Conservation (phyloP, 2,888 invertebrate genomes). For the Pollenia labialis region DNA sequence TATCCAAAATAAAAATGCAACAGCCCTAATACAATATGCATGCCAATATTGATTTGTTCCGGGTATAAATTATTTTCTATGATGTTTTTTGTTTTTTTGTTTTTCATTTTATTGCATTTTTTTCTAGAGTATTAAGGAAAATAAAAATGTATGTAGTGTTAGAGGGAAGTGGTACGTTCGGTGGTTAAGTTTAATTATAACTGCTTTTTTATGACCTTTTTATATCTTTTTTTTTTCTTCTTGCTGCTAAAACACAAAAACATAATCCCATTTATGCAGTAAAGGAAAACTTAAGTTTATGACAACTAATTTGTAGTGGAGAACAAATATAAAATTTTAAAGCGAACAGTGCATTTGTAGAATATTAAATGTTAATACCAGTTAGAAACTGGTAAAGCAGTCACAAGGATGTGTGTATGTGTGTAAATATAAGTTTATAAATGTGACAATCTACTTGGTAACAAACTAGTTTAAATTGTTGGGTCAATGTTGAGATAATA, state of each 20-base stretch:
- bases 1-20: too few relatives aligned
- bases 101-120: conserved; percentile 14
- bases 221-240: conserved; percentile 17
- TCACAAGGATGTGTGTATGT: neutral
- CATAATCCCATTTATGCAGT: conserved; percentile 22
- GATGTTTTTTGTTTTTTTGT: conserved; percentile 1
- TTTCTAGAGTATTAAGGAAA: neutral
- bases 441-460: neutral
- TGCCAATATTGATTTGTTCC: conserved; percentile 21
- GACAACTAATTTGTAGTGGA: conserved; percentile 44
- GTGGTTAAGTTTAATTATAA: conserved; percentile 53
- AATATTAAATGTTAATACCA: conserved; percentile 8
- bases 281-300: conserved; percentile 45
- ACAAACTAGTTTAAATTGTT: too few relatives aligned
- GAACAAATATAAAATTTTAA: conserved; percentile 22
- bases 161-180: conserved; percentile 23
- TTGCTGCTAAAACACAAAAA: conserved; percentile 27
- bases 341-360: conserved; percentile 1
- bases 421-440: neutral
- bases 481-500: too few relatives aligned
- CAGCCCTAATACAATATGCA: neutral
- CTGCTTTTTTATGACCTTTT: conserved; percentile 31
- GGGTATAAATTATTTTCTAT: neutral
- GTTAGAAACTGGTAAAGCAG: neutral
- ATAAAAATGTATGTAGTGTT: neutral